phyloP scores from a whole-genome alignment of 2,888 invertebrate species.

The Encarsia formosa region DNA sequence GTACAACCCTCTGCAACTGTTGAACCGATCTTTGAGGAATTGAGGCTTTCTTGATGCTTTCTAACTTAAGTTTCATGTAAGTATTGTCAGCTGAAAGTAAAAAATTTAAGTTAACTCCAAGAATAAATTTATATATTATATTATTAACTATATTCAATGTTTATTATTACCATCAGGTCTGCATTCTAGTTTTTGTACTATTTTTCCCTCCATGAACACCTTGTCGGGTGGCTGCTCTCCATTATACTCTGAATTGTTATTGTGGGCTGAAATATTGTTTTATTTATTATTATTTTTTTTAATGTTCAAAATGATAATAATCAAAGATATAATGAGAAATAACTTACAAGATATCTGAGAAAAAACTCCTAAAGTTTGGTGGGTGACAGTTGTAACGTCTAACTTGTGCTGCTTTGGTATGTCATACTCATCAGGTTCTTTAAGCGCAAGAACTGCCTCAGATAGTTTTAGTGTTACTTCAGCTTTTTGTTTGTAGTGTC shows the following conservation, averaged over 20 bases:
- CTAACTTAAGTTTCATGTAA: conserved; percentile 87
- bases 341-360: conserved; percentile 75
- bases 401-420: conserved; percentile 91
- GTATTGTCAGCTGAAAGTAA: conserved; percentile 64
- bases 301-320: no score
- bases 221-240: conserved; percentile 79
- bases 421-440: conserved; percentile 72
- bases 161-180: conserved; percentile 64
- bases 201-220: conserved; percentile 86
- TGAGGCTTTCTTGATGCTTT: conserved; percentile 81
- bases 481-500: conserved; percentile 71
- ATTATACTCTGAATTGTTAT: conserved; percentile 59
- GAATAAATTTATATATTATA: background rate
- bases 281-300: background rate
- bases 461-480: conserved; percentile 84
- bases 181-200: conserved; percentile 94
- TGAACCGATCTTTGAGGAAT: conserved; percentile 83
- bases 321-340: background rate
- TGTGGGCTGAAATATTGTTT: conserved; percentile 53
- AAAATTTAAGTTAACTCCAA: background rate
- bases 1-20: conserved; percentile 81
- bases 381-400: conserved; percentile 84
- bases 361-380: conserved; percentile 89
- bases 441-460: conserved; percentile 72
- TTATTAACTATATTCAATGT: background rate